Percentiles rank a stretch among this genome's conserved stretches.
Conservation (phyloP, 2,888 invertebrate genomes). For the Apocheima hispidaria region DNA sequence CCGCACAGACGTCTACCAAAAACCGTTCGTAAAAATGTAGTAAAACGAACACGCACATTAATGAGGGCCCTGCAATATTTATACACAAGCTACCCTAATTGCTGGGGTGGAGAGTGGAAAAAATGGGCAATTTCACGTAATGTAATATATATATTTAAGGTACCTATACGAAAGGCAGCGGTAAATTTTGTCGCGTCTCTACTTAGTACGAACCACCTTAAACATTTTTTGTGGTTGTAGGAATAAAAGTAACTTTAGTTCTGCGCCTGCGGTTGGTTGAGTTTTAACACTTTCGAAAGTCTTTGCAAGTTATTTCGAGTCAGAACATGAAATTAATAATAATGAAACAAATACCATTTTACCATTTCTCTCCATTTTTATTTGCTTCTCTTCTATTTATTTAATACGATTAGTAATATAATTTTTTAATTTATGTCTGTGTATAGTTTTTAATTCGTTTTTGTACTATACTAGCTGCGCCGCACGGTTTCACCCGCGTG, state of each 20-base stretch:
- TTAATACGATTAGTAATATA: no score
- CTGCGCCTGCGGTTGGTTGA: slow-evolving; percentile 16
- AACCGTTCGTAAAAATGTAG: slow-evolving; percentile 81
- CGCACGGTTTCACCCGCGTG: no score
- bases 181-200: slow-evolving; percentile 81
- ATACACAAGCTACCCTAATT: slow-evolving; percentile 86
- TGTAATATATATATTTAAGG: slow-evolving; percentile 86
- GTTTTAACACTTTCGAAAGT: no score
- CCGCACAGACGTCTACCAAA: slow-evolving; percentile 64
- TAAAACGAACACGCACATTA: slow-evolving; percentile 84
- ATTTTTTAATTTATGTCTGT: no score
- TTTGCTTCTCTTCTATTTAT: no score
- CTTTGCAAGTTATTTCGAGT: no score
- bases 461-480: no score
- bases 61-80: slow-evolving; percentile 85
- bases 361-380: no score
- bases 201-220: slow-evolving; percentile 83
- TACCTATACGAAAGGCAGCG: slow-evolving; percentile 70
- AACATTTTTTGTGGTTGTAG: slow-evolving; percentile 69
- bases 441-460: no score
- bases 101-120: slow-evolving; percentile 86
- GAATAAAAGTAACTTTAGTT: slow-evolving; percentile 67
- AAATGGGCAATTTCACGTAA: slow-evolving; percentile 87
- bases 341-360: no score
- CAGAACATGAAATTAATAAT: no score